Evolutionary conservation across 2,797 vertebrate genomes (phyloP).

Genomic region (Phoxinus dragarum): DNA sequence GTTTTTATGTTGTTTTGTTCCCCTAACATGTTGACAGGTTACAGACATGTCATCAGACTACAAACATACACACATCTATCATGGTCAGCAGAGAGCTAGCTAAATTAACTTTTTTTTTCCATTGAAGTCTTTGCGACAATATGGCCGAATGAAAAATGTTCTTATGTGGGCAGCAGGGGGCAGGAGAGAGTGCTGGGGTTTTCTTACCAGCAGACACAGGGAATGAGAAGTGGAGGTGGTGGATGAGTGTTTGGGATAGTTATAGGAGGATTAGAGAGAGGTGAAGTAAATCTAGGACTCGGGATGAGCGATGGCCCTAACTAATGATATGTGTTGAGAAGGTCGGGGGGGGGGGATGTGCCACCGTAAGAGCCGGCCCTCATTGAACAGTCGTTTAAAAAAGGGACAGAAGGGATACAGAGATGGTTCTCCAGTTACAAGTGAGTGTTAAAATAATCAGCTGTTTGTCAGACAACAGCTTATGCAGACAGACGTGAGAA

Average conservation of each 20-base stretch:
- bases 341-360: constrained; percentile 34
- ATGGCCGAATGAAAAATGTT: constrained; percentile 60
- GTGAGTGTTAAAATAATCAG: constrained; percentile 42
- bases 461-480: constrained; percentile 36
- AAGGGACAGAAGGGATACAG: not conserved
- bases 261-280: constrained; percentile 47
- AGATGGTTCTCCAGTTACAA: constrained; percentile 32
- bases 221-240: constrained; percentile 47
- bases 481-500: constrained; percentile 25
- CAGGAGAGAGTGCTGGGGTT: constrained; percentile 61
- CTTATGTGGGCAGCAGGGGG: constrained; percentile 60
- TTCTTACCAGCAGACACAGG: constrained; percentile 70
- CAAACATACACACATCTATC: constrained; percentile 65
- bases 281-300: constrained; percentile 49
- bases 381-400: not conserved
- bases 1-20: constrained; percentile 24
- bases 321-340: constrained; percentile 46
- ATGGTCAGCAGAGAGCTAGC: constrained; percentile 72
- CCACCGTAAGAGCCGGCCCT: constrained; percentile 28
- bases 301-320: constrained; percentile 53
- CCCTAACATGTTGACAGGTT: constrained; percentile 52
- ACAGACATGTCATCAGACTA: constrained; percentile 58
- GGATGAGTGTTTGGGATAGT: constrained; percentile 32
- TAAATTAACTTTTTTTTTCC: constrained; percentile 62
- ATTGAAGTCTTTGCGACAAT: constrained; percentile 62